Evolutionary conservation across 2,888 invertebrate genomes (phyloP).

Genomic region (Tromatobia lineatoria): DNA sequence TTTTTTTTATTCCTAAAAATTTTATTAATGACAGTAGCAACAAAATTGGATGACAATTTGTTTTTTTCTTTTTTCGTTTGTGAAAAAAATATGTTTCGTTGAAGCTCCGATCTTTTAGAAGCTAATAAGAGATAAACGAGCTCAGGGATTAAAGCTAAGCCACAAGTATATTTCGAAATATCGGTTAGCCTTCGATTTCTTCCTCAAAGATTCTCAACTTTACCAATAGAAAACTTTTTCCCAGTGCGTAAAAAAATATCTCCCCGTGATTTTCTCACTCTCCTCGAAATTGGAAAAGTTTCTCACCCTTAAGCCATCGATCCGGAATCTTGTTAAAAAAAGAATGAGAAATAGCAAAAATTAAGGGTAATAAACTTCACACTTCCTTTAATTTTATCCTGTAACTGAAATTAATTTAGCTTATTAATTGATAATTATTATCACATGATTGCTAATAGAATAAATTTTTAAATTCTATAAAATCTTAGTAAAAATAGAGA

Average conservation of each 20-base stretch:
- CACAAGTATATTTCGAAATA: constrained; percentile 8
- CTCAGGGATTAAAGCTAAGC: not conserved
- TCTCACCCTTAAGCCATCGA: not conserved
- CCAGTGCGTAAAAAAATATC: constrained; percentile 2
- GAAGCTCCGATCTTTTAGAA: not conserved
- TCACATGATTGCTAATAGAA: not conserved
- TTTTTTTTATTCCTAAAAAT: no score
- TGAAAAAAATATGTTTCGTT: not conserved
- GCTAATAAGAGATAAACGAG: not conserved
- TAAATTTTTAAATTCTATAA: no score
- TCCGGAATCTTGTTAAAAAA: not conserved
- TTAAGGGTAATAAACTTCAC: not conserved
- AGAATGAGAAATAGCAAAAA: not conserved
- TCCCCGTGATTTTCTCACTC: not conserved
- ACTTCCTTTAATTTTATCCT: constrained; percentile 23
- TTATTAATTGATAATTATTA: constrained; percentile 38
- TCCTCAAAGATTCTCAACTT: constrained; percentile 29
- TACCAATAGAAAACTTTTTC: constrained; percentile 49
- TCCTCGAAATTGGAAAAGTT: constrained; percentile 20
- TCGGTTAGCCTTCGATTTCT: constrained; percentile 16
- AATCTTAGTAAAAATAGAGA: no score
- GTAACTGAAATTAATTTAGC: constrained; percentile 2
- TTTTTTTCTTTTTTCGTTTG: not conserved
- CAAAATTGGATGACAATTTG: not conserved
- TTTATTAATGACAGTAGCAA: no score